Conservation (phyloP, 2,113 vertebrate genomes). For the Bothrops jararaca region DNA sequence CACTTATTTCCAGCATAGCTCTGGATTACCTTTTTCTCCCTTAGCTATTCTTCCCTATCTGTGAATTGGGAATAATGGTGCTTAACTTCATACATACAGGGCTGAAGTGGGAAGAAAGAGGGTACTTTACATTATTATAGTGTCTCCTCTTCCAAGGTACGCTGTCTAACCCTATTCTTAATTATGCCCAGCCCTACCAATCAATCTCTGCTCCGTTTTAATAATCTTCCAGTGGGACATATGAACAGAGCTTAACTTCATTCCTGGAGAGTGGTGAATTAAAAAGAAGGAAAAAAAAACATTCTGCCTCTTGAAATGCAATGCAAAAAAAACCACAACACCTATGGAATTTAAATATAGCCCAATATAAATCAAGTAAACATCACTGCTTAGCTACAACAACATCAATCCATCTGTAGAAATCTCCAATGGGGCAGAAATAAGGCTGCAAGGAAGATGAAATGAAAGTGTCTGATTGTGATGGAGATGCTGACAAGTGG, state of each 20-base stretch:
- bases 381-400: neutral
- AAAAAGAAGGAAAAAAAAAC: neutral
- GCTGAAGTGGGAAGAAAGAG: neutral
- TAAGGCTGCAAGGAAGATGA: neutral
- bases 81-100: neutral
- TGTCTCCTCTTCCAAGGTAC: neutral
- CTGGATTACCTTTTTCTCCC: neutral
- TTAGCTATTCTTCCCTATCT: neutral
- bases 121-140: neutral
- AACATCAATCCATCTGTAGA: neutral
- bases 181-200: neutral
- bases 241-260: neutral
- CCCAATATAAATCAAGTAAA: neutral
- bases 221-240: neutral
- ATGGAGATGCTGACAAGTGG: neutral
- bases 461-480: neutral
- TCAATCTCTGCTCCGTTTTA: neutral
- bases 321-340: neutral
- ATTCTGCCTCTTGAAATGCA: neutral
- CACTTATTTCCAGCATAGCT: neutral
- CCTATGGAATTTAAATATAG: neutral
- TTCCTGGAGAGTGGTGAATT: neutral
- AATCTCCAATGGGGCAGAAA: neutral
- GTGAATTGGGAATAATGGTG: neutral
- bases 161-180: neutral